Evolutionary conservation across 2,113 vertebrate species (phyloP), one percentile per base, ranked within the genome.

Genomic region (Micronisus gabar): DNA sequence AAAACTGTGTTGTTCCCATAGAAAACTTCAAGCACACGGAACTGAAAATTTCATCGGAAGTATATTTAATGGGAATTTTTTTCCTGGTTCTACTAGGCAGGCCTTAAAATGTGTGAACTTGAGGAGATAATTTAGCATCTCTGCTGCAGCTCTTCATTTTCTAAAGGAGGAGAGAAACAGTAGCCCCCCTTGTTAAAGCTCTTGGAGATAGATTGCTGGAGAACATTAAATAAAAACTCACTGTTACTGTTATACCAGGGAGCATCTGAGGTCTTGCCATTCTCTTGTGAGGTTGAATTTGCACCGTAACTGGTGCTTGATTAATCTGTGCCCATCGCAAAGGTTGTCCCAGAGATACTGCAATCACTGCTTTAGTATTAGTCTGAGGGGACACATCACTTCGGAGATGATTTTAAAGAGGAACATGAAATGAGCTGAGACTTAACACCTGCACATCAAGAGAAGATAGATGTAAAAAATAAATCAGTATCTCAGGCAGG

Each of bases 151-250:
- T 85, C 71, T 36, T 65, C 16, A 23, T 87, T 82, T 88, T 70
- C 93, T 90, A 94, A 84, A 88, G n/a, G 73, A 80, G 29, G 27
- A 72, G 50, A 67, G 41, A 53, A 84, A 67, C 19, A 70, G 71
- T 48, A 80, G 66, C 63, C 73, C 89, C 87, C 47, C 78, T 96
- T 76, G 59, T 96, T 92, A 92, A 76, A 87, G 58, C 53, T 76
- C 83, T 82, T 20, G 38, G 74, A 94, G 81, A 50, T 19, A 56
- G 70, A 68, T 30, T 81, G 73, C 34, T 66, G 93, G 78, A 97
- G 75, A 91, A n/a, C 78, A 76, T 87, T 68, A 91, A 95, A 87
- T 82, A 85, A 93, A 75, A 80, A 26, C 81, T 94, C 58, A n/a
- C 32, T 43, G 67, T 52, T 70, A 43, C 55, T 0, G 0, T n/a